Percentiles rank a stretch among this genome's conserved stretches.
Evolutionary conservation across 2,113 vertebrate species (phyloP).

Genomic region (Tylochromis polylepis): DNA sequence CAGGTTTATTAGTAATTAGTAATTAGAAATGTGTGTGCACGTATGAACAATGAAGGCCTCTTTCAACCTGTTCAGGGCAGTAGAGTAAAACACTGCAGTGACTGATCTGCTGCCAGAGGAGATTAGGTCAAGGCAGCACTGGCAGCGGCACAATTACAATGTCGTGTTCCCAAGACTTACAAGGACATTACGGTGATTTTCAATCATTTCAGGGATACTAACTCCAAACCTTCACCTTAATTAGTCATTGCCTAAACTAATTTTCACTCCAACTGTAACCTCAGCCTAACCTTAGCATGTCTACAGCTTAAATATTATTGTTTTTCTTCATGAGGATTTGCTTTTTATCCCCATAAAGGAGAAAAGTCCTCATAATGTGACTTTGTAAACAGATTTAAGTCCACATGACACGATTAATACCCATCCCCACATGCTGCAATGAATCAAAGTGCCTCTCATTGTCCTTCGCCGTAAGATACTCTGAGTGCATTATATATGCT

Average conservation of each 20-base stretch:
- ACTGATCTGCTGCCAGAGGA: slow-evolving; percentile 44
- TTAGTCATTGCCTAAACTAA: background rate
- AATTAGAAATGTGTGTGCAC: background rate
- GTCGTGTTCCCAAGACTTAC: background rate
- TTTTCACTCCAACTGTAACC: background rate
- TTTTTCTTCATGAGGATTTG: background rate
- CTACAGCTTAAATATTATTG: background rate
- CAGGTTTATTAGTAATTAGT: slow-evolving; percentile 7
- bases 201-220: background rate
- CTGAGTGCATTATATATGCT: background rate
- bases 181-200: background rate
- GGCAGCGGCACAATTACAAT: background rate
- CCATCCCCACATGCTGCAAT: background rate
- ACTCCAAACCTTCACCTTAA: background rate
- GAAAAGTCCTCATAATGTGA: background rate
- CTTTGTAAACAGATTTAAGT: background rate
- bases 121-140: slow-evolving; percentile 29
- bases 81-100: background rate
- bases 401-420: rapidly evolving
- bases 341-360: background rate
- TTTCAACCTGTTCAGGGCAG: background rate
- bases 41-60: slow-evolving; percentile 18
- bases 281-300: background rate
- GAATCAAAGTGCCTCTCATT: background rate
- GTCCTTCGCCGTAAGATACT: background rate